Conservation (phyloP, 2,797 vertebrate genomes). For the Rhabdomys pumilio region DNA sequence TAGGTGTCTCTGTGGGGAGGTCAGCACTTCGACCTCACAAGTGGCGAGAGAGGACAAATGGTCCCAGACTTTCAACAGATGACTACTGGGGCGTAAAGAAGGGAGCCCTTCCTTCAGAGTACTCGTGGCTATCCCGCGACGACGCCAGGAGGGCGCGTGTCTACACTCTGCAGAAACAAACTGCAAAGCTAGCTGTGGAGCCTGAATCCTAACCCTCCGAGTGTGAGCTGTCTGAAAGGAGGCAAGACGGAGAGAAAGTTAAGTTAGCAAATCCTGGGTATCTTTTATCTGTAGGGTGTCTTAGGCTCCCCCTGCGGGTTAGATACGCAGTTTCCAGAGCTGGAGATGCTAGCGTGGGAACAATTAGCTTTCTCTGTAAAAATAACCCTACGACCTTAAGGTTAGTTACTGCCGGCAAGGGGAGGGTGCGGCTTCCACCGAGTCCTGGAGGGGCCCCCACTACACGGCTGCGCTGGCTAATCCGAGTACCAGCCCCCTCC, state of each 20-base stretch:
- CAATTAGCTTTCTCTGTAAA: no score
- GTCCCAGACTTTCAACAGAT: slow-evolving; percentile 27
- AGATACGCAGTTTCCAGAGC: slow-evolving; percentile 25
- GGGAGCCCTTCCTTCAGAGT: neutral
- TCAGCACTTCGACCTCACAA: slow-evolving; percentile 88
- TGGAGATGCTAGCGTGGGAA: neutral
- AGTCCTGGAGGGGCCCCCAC: neutral
- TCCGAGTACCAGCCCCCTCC: neutral
- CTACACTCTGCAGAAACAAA: neutral
- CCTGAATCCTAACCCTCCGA: neutral
- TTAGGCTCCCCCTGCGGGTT: neutral
- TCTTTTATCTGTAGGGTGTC: neutral
- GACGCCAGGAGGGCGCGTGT: neutral
- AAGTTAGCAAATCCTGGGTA: neutral
- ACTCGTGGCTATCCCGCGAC: neutral
- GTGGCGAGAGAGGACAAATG: slow-evolving; percentile 75
- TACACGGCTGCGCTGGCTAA: neutral
- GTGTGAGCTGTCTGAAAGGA: neutral
- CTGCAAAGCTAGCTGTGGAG: neutral
- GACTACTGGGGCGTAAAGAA: neutral
- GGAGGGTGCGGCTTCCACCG: neutral
- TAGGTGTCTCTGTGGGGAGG: slow-evolving; percentile 87
- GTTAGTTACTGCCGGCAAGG: neutral
- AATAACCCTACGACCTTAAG: neutral
- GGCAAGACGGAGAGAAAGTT: neutral